These are phyloP conservation scores for Drosophila navojoa DNA, from an alignment of 1,140 invertebrate species.

Conservation along the genomic window DNA sequence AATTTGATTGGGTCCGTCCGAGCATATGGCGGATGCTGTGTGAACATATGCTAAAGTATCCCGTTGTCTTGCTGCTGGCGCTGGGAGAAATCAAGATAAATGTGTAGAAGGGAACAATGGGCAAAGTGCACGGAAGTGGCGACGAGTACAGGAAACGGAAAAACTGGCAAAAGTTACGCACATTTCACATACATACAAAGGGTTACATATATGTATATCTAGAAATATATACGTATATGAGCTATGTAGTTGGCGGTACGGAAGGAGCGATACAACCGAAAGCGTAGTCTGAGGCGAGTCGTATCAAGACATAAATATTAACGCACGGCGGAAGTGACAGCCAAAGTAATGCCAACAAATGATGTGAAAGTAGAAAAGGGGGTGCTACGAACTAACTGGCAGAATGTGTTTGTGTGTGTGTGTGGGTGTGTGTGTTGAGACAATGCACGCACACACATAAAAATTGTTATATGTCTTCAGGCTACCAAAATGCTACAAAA, in stretches of 20 bases:
- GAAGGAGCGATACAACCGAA: not conserved
- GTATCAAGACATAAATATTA: slow-evolving; percentile 74
- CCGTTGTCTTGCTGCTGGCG: slow-evolving; percentile 1
- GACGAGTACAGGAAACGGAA: slow-evolving; percentile 52
- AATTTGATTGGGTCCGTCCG: slow-evolving; percentile 3
- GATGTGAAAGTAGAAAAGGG: slow-evolving; percentile 50
- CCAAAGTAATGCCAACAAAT: slow-evolving; percentile 70
- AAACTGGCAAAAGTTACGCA: slow-evolving; percentile 48
- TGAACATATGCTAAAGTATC: slow-evolving; percentile 61
- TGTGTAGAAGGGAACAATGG: slow-evolving; percentile 31
- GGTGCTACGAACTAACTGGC: not conserved
- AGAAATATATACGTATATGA: not conserved
- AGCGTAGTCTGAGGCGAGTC: slow-evolving; percentile 37
- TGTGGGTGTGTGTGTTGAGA: slow-evolving; percentile 25
- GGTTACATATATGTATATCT: not conserved
- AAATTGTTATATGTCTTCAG: slow-evolving; percentile 36
- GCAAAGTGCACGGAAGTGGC: slow-evolving; percentile 52
- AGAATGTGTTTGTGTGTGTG: not conserved
- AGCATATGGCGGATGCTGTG: slow-evolving; percentile 53
- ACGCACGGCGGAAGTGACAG: slow-evolving; percentile 68
- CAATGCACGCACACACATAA: slow-evolving; percentile 65
- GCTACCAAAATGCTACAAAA: slow-evolving; percentile 62
- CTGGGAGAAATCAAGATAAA: slow-evolving; percentile 60
- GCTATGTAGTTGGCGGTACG: slow-evolving; percentile 20
- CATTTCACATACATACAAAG: slow-evolving; percentile 29